phyloP scores from a whole-genome alignment of 2,888 invertebrate genomes.

The Trichogramma evanescens region DNA sequence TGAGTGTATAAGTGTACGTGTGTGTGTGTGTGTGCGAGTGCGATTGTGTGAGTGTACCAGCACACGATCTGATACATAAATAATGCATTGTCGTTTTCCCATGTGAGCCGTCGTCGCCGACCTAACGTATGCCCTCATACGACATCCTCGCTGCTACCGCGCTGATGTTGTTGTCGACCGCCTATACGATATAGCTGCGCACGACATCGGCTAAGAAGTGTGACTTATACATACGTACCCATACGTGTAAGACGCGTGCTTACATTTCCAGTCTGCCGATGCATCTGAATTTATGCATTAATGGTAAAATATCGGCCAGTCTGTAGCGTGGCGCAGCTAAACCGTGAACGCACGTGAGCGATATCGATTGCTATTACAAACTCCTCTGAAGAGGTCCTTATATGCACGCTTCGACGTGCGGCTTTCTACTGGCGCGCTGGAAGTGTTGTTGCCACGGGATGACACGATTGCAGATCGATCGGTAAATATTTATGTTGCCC shows the following conservation, averaged over 20 bases:
- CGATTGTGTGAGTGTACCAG: too few relatives aligned
- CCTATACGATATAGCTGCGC: not conserved
- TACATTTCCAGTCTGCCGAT: not conserved
- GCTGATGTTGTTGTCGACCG: not conserved
- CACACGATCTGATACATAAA: slow-evolving; percentile 26
- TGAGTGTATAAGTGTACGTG: not conserved
- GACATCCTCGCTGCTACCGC: slow-evolving; percentile 26
- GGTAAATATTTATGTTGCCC: not conserved
- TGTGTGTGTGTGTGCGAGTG: too few relatives aligned
- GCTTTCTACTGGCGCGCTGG: not conserved
- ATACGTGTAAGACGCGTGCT: not conserved
- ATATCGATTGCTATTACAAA: too few relatives aligned
- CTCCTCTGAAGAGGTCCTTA: too few relatives aligned
- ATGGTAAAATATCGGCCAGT: slow-evolving; percentile 15
- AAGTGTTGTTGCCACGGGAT: not conserved
- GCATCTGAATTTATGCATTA: slow-evolving; percentile 23
- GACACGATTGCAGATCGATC: not conserved
- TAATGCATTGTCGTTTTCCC: slow-evolving; percentile 37
- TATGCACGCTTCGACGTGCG: not conserved
- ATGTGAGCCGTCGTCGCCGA: slow-evolving; percentile 23
- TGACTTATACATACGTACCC: not conserved
- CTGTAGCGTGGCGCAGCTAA: not conserved
- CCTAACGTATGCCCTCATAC: slow-evolving; percentile 31
- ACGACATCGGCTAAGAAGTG: not conserved
- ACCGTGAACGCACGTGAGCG: too few relatives aligned